A percentile compares a stretch with the other conserved stretches of the same genome.
Evolutionary conservation across 2,113 vertebrate species (phyloP).

Genomic region (Sinocyclocheilus anshuiensis): DNA sequence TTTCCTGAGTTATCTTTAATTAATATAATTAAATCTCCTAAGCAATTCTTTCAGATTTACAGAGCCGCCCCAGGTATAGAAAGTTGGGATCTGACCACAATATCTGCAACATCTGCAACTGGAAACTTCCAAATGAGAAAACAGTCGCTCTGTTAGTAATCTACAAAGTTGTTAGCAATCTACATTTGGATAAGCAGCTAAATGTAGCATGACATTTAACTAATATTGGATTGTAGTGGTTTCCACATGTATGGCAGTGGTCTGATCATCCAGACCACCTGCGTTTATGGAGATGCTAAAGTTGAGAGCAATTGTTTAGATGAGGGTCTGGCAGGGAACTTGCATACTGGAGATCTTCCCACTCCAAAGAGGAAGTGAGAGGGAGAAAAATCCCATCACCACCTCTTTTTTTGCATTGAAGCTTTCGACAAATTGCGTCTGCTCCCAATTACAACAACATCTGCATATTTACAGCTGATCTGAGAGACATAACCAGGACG

Average conservation of each 20-base stretch:
- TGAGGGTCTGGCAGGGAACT: constrained; percentile 63
- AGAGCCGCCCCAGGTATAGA: not conserved
- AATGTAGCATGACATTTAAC: constrained; percentile 56
- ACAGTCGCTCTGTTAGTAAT: constrained; percentile 27
- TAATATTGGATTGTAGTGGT: constrained; percentile 57
- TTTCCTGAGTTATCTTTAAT: constrained; percentile 54
- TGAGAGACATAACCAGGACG: constrained; percentile 13
- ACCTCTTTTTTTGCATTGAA: not conserved
- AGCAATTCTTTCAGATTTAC: constrained; percentile 51
- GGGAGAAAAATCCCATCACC: not conserved
- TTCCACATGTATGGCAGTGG: constrained; percentile 62
- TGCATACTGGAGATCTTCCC: constrained; percentile 58
- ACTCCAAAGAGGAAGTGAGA: constrained; percentile 39
- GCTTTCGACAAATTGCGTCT: not conserved
- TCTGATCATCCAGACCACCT: constrained; percentile 59
- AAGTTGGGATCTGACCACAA: not conserved
- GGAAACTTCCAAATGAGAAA: constrained; percentile 55
- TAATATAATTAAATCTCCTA: constrained; percentile 49
- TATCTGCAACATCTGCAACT: constrained; percentile 47
- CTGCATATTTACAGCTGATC: constrained; percentile 1
- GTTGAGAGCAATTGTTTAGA: constrained; percentile 66
- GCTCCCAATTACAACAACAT: constrained; percentile 13
- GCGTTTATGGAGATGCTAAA: constrained; percentile 61
- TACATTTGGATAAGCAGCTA: constrained; percentile 57
- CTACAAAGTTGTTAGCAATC: constrained; percentile 56